Conservation (phyloP, 1,140 invertebrate species). For the Microvelia longipes region DNA sequence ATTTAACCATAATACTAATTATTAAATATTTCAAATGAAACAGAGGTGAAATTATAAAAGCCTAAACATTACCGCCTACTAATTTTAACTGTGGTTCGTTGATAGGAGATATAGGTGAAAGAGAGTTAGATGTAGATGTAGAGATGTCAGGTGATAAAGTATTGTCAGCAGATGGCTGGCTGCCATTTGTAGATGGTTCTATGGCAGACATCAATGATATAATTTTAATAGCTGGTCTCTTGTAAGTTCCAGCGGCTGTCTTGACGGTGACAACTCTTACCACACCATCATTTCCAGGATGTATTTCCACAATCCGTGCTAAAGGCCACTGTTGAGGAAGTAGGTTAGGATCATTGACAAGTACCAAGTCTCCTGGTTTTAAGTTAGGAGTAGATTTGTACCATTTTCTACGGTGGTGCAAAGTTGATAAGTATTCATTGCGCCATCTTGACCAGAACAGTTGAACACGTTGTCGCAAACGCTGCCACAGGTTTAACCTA, state of each 20-base stretch:
- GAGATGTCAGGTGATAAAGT: no score
- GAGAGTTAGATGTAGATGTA: no score
- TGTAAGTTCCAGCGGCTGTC: neutral
- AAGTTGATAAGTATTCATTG: neutral
- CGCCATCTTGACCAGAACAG: neutral
- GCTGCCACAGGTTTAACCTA: no score
- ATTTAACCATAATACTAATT: no score
- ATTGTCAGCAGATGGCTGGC: no score
- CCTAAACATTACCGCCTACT: no score
- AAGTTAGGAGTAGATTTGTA: neutral
- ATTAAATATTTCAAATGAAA: no score
- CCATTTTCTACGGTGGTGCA: neutral
- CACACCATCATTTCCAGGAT: neutral
- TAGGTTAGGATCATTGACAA: neutral
- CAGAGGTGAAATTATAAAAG: no score
- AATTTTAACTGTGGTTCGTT: no score
- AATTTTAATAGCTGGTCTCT: neutral
- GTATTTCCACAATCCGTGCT: neutral
- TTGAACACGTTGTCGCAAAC: neutral
- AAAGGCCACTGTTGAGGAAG: neutral
- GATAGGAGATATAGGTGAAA: no score
- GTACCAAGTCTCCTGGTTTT: neutral
- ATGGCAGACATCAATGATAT: neutral
- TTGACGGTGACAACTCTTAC: neutral
- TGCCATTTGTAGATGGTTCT: neutral